phyloP scores from a whole-genome alignment of 2,113 vertebrate genomes.

The Pterocles burchelli region DNA sequence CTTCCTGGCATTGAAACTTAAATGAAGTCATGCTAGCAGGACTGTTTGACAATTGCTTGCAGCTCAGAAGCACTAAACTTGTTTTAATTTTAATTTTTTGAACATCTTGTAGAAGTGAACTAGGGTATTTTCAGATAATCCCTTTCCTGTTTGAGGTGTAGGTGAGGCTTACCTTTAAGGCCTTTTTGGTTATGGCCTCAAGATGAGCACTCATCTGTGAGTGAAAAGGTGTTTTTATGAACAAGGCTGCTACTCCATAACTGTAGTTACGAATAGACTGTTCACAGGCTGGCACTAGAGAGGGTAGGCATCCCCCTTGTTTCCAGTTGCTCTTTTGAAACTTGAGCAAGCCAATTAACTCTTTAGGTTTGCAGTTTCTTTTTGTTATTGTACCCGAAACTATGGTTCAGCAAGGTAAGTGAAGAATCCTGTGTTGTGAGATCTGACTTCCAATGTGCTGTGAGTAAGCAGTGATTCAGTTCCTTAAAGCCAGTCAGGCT shows the following conservation, averaged over 20 bases:
- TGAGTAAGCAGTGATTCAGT: background rate
- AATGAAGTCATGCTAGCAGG: background rate
- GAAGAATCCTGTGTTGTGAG: background rate
- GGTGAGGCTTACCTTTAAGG: background rate
- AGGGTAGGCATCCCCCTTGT: background rate
- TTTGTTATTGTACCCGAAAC: background rate
- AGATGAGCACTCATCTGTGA: background rate
- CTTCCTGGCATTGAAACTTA: background rate
- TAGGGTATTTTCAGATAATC: background rate
- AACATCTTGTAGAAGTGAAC: accelerated
- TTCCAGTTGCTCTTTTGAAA: background rate
- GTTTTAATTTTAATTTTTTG: background rate
- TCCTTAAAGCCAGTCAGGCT: background rate
- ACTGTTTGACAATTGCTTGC: background rate
- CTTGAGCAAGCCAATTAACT: background rate
- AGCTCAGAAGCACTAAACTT: background rate
- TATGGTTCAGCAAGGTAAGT: background rate
- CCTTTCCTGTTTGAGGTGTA: background rate
- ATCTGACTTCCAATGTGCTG: background rate
- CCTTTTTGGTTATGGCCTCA: background rate
- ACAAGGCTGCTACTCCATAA: background rate
- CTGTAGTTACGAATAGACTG: accelerated
- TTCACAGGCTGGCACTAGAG: background rate
- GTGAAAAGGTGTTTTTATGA: background rate
- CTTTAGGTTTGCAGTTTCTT: accelerated